Base-by-base conservation (phyloP, 1,140 invertebrate genomes). In the Drosophila busckii region DNA sequence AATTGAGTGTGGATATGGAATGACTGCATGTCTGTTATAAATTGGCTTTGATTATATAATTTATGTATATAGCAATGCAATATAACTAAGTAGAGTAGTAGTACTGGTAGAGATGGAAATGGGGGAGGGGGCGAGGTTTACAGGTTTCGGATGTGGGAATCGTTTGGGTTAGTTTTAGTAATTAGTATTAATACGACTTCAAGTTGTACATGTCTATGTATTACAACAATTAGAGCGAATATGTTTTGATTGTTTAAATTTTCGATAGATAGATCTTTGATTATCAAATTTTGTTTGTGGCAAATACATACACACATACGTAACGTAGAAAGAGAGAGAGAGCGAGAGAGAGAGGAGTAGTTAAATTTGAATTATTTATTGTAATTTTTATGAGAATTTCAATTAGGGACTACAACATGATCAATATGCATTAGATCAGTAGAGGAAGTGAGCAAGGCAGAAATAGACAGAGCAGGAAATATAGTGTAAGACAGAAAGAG, bases 161-260 rank as follows among this genome's bases (percentile, higher is more conserved):
- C n/a, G n/a, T n/a, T n/a, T n/a, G n/a, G n/a, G n/a, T n/a, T n/a
- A n/a, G n/a, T 29, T 44, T 41, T 13, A 17, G 38, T 41, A 41
- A 16, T 12, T 26, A 19, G 41, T 25, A 26, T 41, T 41, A 49
- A 49, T 54, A 29, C 37, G 55, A 25, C 54, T 32, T 55, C 35
- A 56, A 45, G 17, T 50, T 53, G 25, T 48, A 70, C 67, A 60
- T 59, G 45, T 71, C 62, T 71, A 70, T 49, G 53, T 55, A 60
- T 42, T 65, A 75, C 70, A 75, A 75, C 70, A 70, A 60, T 70
- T 65, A 76, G 59, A 75, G 58, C 58, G 38, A 40, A 19, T n/a
- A 32, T 31, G 41, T 23, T 20, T 20, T 34, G 50, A 20, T 49
- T 44, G 38, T 17, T 34, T 34, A n/a, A 15, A 1, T 15, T 34